Evolutionary conservation across 1,140 invertebrate species (phyloP).

Genomic region (Thaumatotibia leucotreta): DNA sequence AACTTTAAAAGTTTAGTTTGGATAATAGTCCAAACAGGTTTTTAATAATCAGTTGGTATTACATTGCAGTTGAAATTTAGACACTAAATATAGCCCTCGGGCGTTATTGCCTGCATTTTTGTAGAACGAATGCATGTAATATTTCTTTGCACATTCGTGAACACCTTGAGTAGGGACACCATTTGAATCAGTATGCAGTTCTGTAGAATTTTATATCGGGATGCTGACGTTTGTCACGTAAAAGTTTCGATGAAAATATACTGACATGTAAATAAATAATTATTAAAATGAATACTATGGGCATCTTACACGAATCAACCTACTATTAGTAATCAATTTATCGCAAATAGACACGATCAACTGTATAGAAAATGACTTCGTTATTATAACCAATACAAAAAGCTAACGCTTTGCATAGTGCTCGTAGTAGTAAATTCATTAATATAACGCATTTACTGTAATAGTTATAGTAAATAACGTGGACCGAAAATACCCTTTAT

Average conservation of each 20-base stretch:
- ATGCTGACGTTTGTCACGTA: not conserved
- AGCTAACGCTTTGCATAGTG: not conserved
- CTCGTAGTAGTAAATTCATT: not conserved
- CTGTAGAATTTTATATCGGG: not conserved
- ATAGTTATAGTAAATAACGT: not conserved
- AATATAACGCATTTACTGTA: not conserved
- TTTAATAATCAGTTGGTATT: too few relatives aligned
- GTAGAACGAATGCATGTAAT: constrained; percentile 3
- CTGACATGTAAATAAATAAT: not conserved
- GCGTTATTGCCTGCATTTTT: constrained; percentile 17
- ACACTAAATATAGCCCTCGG: not conserved
- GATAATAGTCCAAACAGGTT: too few relatives aligned
- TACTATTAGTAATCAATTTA: too few relatives aligned
- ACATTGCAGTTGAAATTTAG: not conserved
- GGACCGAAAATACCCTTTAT: not conserved
- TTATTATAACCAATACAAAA: not conserved
- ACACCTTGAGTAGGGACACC: not conserved
- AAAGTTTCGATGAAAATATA: too few relatives aligned
- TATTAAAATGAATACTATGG: too few relatives aligned
- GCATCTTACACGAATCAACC: too few relatives aligned
- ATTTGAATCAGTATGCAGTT: not conserved
- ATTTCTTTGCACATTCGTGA: constrained; percentile 14
- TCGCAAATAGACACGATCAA: too few relatives aligned
- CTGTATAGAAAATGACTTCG: not conserved
- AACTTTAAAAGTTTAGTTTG: too few relatives aligned